Base-by-base conservation (phyloP, 2,797 vertebrate species). In the Coreius guichenoti region DNA sequence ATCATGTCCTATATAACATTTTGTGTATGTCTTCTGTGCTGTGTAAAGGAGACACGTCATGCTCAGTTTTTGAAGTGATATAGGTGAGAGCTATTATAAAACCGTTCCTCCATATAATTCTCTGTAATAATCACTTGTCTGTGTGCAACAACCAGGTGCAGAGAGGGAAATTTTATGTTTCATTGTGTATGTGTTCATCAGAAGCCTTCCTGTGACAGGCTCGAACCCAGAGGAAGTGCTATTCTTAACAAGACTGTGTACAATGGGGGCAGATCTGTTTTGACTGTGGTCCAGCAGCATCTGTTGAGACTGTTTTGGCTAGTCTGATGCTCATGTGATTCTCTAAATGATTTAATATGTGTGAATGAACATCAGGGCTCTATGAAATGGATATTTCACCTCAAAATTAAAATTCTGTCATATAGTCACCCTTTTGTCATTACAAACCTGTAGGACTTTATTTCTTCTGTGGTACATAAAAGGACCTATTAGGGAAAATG, bases 201-300 rank as follows among this genome's bases (percentile, higher is more conserved):
- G 87, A 89, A 89, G 90, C 92, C 84, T 90, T 93, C 91, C 92
- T 92, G 90, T 86, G 84, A 73, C 17, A 26, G 82, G 58, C 83
- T 88, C 84, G 85, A 90, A 90, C 70, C 51, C 74, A 84, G 90
- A 94, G 92, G 94, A 94, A 93, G 92, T 89, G 88, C 76, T 90
- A 86, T 87, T 87, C 85, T 87, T 86, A 88, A 91, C 91, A 92
- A 88, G 91, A 84, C 84, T n/a, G 81, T 89, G n/a, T 82, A 87
- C 68, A 87, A 65, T 73, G 67, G 49, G 76, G 76, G 87, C 76
- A 89, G 83, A 91, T 80, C 45, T 81, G 84, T 74, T 91, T 89
- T 88, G 83, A 82, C 63, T 85, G 68, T 17, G 65, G 51, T 78
- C 70, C 77, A 69, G 31, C 82, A 81, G 45, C 73, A 74, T 83